These are phyloP conservation scores for Drosophila meridionalis DNA, from an alignment of 2,888 invertebrate species.

Conservation along the genomic window DNA sequence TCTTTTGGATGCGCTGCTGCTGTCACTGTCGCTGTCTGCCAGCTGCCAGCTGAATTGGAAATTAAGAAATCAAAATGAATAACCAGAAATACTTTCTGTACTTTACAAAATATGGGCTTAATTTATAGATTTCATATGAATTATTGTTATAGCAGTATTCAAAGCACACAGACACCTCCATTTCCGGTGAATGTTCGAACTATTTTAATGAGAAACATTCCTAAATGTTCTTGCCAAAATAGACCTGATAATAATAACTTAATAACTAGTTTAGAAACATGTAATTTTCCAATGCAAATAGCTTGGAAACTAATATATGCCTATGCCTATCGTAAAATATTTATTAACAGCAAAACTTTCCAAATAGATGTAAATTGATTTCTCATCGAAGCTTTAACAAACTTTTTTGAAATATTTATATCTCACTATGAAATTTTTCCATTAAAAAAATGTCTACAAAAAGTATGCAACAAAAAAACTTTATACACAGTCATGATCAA, in stretches of 20 bases:
- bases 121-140: conserved; percentile 3
- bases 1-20: conserved; percentile 22
- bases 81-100: conserved; percentile 16
- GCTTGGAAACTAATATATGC: background rate
- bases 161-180: background rate
- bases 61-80: conserved; percentile 49
- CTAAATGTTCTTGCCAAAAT: background rate
- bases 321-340: too few species aligned
- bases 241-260: background rate
- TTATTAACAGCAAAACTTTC: background rate
- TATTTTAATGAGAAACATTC: conserved; percentile 45
- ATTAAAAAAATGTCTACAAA: conserved; percentile 7
- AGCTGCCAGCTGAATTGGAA: conserved; percentile 30
- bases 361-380: background rate
- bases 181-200: conserved; percentile 14
- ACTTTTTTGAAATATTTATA: too few species aligned
- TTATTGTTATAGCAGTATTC: background rate
- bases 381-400: background rate
- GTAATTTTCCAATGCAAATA: background rate
- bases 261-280: background rate
- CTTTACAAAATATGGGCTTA: background rate
- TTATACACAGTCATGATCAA: background rate
- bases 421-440: background rate
- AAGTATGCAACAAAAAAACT: conserved; percentile 50
- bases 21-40: conserved; percentile 30